Evolutionary conservation across 2,888 invertebrate genomes (phyloP).

Genomic region (Ichneumoninae sp.): DNA sequence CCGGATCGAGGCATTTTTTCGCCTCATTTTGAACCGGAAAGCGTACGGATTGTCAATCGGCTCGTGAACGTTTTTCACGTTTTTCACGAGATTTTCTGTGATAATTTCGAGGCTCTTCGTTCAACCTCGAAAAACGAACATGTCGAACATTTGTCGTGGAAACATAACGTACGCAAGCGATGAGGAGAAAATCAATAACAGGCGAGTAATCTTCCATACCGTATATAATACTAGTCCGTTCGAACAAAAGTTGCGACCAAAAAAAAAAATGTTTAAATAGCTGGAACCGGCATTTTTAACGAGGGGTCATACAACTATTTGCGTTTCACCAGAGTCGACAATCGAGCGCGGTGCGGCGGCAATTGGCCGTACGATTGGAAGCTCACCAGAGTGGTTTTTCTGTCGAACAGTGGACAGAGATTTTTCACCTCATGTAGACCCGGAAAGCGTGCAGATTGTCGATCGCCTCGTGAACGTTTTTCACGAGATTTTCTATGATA

Average conservation of each 20-base stretch:
- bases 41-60: slow-evolving; percentile 91
- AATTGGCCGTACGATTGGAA: neutral
- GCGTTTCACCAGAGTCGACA: neutral
- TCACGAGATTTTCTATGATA: slow-evolving; percentile 91
- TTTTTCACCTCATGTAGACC: slow-evolving; percentile 91
- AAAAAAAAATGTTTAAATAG: neutral
- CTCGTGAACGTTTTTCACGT: slow-evolving; percentile 92
- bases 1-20: slow-evolving; percentile 89
- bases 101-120: slow-evolving; percentile 90
- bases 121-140: slow-evolving; percentile 85
- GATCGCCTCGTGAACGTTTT: slow-evolving; percentile 92
- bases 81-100: slow-evolving; percentile 92
- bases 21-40: slow-evolving; percentile 91
- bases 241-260: neutral
- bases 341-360: neutral
- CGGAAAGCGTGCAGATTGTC: slow-evolving; percentile 91
- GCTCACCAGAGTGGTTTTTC: slow-evolving; percentile 87
- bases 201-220: neutral
- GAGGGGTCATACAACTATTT: neutral
- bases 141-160: slow-evolving; percentile 84
- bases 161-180: neutral
- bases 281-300: neutral
- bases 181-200: neutral
- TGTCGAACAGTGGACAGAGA: slow-evolving; percentile 89
- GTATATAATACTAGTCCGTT: neutral